phyloP scores from a whole-genome alignment of 2,797 vertebrate species.

The Anabas testudineus region DNA sequence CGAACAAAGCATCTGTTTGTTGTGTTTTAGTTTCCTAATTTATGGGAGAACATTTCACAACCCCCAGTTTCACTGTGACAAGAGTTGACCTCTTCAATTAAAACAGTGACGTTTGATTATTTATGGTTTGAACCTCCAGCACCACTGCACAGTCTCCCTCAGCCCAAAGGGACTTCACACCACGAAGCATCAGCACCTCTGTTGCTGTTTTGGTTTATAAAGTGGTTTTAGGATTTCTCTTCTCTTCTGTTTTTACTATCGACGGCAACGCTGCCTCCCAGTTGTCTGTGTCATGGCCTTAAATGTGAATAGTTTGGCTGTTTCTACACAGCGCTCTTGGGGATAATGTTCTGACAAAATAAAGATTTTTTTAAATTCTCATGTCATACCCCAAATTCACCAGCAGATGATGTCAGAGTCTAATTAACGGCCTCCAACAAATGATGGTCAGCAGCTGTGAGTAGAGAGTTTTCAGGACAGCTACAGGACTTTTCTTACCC shows the following conservation, averaged over 20 bases:
- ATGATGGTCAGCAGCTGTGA: neutral
- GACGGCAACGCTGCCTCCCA: slow-evolving; percentile 36
- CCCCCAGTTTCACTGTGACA: slow-evolving; percentile 26
- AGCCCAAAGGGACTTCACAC: slow-evolving; percentile 23
- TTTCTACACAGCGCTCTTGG: slow-evolving; percentile 54
- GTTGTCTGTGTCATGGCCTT: slow-evolving; percentile 35
- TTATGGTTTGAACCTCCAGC: slow-evolving; percentile 7
- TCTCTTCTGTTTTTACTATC: slow-evolving; percentile 17
- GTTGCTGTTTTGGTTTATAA: slow-evolving; percentile 2
- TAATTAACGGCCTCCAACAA: neutral
- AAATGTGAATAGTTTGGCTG: slow-evolving; percentile 53
- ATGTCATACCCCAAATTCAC: slow-evolving; percentile 32
- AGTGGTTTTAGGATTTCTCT: slow-evolving; percentile 6
- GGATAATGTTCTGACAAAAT: slow-evolving; percentile 65
- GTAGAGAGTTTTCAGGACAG: too few relatives aligned
- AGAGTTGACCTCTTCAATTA: slow-evolving; percentile 60
- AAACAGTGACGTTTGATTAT: slow-evolving; percentile 27
- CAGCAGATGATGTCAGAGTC: slow-evolving; percentile 51
- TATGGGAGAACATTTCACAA: neutral
- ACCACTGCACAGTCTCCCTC: neutral
- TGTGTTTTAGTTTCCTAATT: slow-evolving; percentile 47
- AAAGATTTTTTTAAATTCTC: slow-evolving; percentile 78
- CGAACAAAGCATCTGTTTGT: slow-evolving; percentile 47
- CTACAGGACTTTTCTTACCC: rapidly evolving
- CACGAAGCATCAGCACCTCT: neutral